phyloP scores from a whole-genome alignment of 2,888 invertebrate species.

The Achlya flavicornis region DNA sequence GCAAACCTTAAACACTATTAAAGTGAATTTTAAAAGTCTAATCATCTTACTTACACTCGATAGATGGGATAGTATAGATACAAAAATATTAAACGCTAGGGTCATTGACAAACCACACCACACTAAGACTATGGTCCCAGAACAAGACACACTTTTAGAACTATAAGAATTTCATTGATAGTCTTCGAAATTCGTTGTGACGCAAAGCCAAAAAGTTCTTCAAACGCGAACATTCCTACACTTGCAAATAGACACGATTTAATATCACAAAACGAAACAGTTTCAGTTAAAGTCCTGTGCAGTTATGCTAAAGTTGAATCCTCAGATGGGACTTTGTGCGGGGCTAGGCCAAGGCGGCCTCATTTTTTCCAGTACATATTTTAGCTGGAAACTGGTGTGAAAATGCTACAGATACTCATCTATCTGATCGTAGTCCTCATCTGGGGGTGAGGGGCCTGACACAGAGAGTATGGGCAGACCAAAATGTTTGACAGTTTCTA shows the following conservation, averaged over 20 bases:
- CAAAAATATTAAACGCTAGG: slow-evolving; percentile 57
- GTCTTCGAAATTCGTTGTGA: slow-evolving; percentile 63
- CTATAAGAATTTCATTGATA: slow-evolving; percentile 46
- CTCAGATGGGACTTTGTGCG: slow-evolving; percentile 69
- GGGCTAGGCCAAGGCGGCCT: slow-evolving; percentile 75
- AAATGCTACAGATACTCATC: slow-evolving; percentile 86
- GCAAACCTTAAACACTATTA: slow-evolving; percentile 65
- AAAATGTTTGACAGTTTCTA: slow-evolving; percentile 85
- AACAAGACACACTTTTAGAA: slow-evolving; percentile 66
- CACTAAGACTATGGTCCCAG: slow-evolving; percentile 71
- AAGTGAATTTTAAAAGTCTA: slow-evolving; percentile 55
- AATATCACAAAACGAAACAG: slow-evolving; percentile 45
- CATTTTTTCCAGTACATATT: slow-evolving; percentile 78
- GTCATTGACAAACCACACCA: slow-evolving; percentile 62
- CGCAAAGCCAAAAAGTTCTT: slow-evolving; percentile 37
- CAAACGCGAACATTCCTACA: slow-evolving; percentile 28
- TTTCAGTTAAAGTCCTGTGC: slow-evolving; percentile 51
- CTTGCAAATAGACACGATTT: slow-evolving; percentile 38
- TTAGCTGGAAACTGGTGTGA: slow-evolving; percentile 78
- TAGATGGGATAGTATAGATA: slow-evolving; percentile 55
- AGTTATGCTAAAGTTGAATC: slow-evolving; percentile 44
- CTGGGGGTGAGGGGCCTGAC: slow-evolving; percentile 91
- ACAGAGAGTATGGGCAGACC: slow-evolving; percentile 90
- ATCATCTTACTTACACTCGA: slow-evolving; percentile 56
- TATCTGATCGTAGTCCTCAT: slow-evolving; percentile 86